Evolutionary conservation across 2,888 invertebrate species (phyloP), one percentile per base, ranked within the genome.

Genomic region (Acanthosoma haemorrhoidale): DNA sequence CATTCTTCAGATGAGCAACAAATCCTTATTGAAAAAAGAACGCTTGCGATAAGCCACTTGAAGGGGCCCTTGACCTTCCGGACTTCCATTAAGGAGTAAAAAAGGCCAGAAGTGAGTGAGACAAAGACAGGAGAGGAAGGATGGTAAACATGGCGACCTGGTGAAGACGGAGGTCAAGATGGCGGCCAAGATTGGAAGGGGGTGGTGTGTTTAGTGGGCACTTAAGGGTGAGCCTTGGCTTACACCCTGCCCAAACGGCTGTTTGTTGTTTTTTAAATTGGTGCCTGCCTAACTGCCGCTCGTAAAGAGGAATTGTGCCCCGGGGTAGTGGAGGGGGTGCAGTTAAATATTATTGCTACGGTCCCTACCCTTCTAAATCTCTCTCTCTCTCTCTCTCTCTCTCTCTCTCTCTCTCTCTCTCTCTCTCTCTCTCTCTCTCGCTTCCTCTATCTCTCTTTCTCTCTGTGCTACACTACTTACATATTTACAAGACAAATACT

Each of bases 311-410:
- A 64, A 64, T 64, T 64, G 64, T 73, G 70, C 70, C 71, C 71
- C 69, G 51, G n/a, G n/a, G n/a, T n/a, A n/a, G 71, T 76, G 75
- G 76, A 75, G 74, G n/a, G n/a, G n/a, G n/a, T n/a, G 34, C 1
- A 31, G 57, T 68, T 64, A 64, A 64, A 64, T 64, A 64, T 64
- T 31, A 64, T 43, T 39, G 9, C 25, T 9, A 13, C 9, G 1
- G 4, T 16, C 64, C 13, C 18, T 41, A 21, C 18, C 64, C 18
- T 25, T 64, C 15, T 8, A 36, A n/a, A n/a, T n/a, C n/a, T n/a
- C n/a, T n/a, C n/a, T n/a, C n/a, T n/a, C n/a, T n/a, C n/a, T n/a
- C n/a, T n/a, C n/a, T n/a, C n/a, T n/a, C n/a, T n/a, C n/a, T n/a
- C n/a, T n/a, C n/a, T n/a, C n/a, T n/a, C n/a, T n/a, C n/a, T n/a